Percentiles rank a stretch among this genome's conserved stretches.
Conservation (phyloP, 2,888 invertebrate genomes). For the Sialis fuliginosa region DNA sequence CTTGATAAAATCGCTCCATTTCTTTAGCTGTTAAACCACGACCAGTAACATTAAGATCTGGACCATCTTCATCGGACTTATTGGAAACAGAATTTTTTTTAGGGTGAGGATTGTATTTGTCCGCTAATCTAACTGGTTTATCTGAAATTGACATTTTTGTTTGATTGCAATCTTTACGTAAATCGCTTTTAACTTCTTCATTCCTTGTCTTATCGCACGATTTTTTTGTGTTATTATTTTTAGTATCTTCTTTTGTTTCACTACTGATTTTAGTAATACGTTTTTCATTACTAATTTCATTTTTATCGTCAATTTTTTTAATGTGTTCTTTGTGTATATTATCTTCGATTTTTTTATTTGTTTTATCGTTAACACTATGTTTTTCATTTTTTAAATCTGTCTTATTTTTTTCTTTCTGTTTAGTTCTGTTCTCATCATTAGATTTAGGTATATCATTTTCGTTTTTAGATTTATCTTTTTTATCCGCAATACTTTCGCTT, state of each 20-base stretch:
- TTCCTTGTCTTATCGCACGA: neutral
- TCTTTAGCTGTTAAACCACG: constrained; percentile 3
- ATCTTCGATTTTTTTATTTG: neutral
- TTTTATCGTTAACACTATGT: neutral
- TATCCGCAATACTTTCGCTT: too few relatives aligned
- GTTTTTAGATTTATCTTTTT: too few relatives aligned
- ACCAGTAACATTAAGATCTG: constrained; percentile 1
- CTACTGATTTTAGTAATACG: neutral
- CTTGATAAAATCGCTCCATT: constrained; percentile 3
- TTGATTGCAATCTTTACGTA: too few relatives aligned
- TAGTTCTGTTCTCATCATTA: too few relatives aligned
- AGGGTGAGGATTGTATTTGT: constrained; percentile 29
- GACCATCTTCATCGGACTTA: constrained; percentile 3
- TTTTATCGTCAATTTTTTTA: neutral
- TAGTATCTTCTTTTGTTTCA: neutral
- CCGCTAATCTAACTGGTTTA: constrained; percentile 19
- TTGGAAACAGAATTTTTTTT: constrained; percentile 14
- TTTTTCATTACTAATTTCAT: neutral
- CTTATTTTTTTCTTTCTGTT: too few relatives aligned
- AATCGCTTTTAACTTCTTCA: neutral
- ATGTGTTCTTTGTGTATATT: neutral
- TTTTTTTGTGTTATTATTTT: constrained; percentile 7
- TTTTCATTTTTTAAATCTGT: neutral
- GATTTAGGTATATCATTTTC: too few relatives aligned
- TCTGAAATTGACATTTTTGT: too few relatives aligned